Conservation (phyloP, 2,113 vertebrate genomes). For the Poeciliopsis retropinna region DNA sequence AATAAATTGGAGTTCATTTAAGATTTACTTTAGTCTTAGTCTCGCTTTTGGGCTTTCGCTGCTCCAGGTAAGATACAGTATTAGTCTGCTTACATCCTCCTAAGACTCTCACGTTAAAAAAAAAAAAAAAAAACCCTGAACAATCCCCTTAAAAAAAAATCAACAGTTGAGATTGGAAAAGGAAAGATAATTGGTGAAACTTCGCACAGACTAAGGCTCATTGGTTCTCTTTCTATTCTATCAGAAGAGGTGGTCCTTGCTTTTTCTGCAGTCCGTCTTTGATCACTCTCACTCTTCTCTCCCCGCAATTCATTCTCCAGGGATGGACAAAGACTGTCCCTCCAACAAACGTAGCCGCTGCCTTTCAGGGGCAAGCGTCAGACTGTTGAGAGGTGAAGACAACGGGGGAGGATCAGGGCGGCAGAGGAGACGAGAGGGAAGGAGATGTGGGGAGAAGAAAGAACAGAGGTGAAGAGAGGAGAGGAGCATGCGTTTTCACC, state of each 20-base stretch:
- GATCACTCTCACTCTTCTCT: slow-evolving; percentile 66
- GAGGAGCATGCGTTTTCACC: slow-evolving; percentile 71
- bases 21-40: not conserved
- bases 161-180: slow-evolving; percentile 41
- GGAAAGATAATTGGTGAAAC: slow-evolving; percentile 47
- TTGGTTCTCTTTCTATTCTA: slow-evolving; percentile 60
- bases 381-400: slow-evolving; percentile 70
- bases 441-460: slow-evolving; percentile 39
- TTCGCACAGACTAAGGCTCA: slow-evolving; percentile 49
- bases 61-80: too few relatives aligned
- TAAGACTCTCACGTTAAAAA: not conserved
- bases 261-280: slow-evolving; percentile 65
- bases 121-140: not conserved
- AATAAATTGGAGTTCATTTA: not conserved
- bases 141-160: slow-evolving; percentile 39
- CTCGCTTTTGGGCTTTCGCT: too few relatives aligned
- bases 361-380: slow-evolving; percentile 83
- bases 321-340: slow-evolving; percentile 66
- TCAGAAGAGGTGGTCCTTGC: slow-evolving; percentile 62
- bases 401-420: slow-evolving; percentile 61
- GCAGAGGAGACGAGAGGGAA: slow-evolving; percentile 46
- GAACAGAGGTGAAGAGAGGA: slow-evolving; percentile 39
- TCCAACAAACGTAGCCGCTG: slow-evolving; percentile 75
- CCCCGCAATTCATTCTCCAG: slow-evolving; percentile 66
- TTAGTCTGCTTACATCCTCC: too few relatives aligned